These are phyloP conservation scores for Sapajus apella DNA, from an alignment of 2,113 vertebrate genomes.

Conservation along the genomic window DNA sequence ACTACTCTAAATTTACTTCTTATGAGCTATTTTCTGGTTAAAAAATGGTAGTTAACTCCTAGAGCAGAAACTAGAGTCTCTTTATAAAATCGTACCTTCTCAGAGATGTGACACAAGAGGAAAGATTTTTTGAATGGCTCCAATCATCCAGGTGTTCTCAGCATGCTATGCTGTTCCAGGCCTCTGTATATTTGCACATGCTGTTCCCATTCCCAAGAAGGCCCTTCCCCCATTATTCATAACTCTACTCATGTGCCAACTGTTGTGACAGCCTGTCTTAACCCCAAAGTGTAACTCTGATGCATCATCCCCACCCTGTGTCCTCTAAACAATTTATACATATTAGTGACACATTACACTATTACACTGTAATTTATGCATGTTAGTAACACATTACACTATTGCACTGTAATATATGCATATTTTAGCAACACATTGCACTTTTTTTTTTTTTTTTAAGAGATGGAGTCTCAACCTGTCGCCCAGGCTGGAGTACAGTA, in stretches of 20 bases:
- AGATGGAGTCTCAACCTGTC: no score
- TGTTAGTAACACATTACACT: neutral
- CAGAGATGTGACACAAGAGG: neutral
- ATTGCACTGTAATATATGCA: neutral
- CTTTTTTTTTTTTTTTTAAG: no score
- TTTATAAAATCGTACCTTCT: slow-evolving; percentile 27
- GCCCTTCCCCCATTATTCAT: neutral
- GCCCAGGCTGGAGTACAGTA: no score
- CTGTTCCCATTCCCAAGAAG: neutral
- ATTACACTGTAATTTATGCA: neutral
- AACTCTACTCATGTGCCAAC: neutral
- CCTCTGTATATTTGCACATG: neutral
- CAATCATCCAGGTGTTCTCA: neutral
- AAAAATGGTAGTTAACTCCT: slow-evolving; percentile 14
- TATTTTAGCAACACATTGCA: no score
- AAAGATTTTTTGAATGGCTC: neutral
- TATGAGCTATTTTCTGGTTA: neutral
- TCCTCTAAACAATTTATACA: neutral
- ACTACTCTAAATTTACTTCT: neutral
- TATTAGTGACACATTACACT: neutral
- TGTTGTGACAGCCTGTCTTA: neutral
- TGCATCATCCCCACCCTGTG: neutral
- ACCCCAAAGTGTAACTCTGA: neutral
- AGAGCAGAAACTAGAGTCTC: neutral
- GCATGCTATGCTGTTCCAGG: neutral